phyloP scores from a whole-genome alignment of 2,113 vertebrate genomes.

The Cricetomys ansorgei region DNA sequence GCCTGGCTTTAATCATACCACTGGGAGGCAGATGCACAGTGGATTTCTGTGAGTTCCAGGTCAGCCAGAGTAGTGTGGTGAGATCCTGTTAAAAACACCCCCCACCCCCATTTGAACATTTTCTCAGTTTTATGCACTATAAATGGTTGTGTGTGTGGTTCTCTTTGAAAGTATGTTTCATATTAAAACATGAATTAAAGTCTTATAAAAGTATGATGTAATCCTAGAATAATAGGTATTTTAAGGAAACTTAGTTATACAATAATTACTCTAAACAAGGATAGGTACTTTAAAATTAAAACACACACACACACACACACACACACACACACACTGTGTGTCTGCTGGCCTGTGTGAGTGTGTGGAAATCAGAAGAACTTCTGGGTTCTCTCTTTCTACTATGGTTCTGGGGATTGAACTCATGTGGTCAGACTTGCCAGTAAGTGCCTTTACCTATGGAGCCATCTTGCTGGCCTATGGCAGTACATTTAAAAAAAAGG shows the following conservation, averaged over 20 bases:
- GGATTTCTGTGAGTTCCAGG: background rate
- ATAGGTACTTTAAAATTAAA: background rate
- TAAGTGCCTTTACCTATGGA: background rate
- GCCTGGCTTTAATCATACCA: background rate
- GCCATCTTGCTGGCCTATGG: background rate
- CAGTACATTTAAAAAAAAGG: background rate
- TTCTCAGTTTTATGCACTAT: background rate
- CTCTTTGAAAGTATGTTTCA: conserved; percentile 6
- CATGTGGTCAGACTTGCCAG: background rate
- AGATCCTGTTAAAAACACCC: background rate
- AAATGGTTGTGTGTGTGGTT: conserved; percentile 35
- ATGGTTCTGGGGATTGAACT: no score
- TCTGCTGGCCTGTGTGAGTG: background rate
- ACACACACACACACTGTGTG: no score
- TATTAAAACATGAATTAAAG: conserved; percentile 45
- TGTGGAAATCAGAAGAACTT: background rate
- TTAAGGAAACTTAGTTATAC: conserved; percentile 33
- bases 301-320: no score
- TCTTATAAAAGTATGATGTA: conserved; percentile 27
- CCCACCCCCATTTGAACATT: background rate
- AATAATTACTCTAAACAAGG: conserved; percentile 55
- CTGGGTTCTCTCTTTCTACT: background rate
- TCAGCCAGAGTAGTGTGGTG: background rate
- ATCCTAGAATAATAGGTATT: conserved; percentile 27
- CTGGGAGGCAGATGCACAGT: background rate